Evolutionary conservation across 1,140 invertebrate genomes (phyloP).

Genomic region (Propsilocerus akamusi): DNA sequence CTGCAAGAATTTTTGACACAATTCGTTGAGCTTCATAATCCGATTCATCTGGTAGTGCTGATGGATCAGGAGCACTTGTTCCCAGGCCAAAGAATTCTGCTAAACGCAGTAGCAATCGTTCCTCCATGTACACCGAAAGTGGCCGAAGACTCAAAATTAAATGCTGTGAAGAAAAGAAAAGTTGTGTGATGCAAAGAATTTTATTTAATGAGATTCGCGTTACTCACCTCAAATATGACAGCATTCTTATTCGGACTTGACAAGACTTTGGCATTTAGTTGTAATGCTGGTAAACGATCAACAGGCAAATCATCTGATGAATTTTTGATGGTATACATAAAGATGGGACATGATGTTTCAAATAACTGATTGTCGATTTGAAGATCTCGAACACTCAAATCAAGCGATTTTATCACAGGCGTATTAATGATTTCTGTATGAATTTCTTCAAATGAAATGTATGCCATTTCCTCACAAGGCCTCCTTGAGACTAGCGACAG

Average conservation of each 20-base stretch:
- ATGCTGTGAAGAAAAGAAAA: conserved; percentile 25
- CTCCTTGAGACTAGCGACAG: conserved; percentile 65
- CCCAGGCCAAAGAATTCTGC: conserved; percentile 43
- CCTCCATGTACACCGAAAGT: conserved; percentile 70
- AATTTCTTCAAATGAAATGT: conserved; percentile 55
- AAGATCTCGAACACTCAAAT: conserved; percentile 56
- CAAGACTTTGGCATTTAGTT: conserved; percentile 43
- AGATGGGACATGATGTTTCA: conserved; percentile 62
- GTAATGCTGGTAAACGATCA: conserved; percentile 35
- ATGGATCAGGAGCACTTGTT: conserved; percentile 20
- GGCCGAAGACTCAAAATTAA: conserved; percentile 67
- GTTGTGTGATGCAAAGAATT: too few relatives aligned
- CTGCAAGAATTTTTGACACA: conserved; percentile 58
- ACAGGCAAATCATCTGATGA: conserved; percentile 18
- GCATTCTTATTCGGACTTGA: conserved; percentile 54
- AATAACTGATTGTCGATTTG: conserved; percentile 86
- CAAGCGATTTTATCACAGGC: conserved; percentile 36
- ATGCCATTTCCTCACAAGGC: conserved; percentile 72
- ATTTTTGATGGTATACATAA: conserved; percentile 49
- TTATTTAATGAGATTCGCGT: too few relatives aligned
- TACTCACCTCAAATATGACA: conserved; percentile 46
- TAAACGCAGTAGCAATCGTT: conserved; percentile 66
- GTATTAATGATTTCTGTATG: conserved; percentile 41
- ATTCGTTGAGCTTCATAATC: conserved; percentile 57
- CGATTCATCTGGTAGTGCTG: conserved; percentile 38